phyloP scores from a whole-genome alignment of 2,113 vertebrate genomes.

The Hydropotes inermis region DNA sequence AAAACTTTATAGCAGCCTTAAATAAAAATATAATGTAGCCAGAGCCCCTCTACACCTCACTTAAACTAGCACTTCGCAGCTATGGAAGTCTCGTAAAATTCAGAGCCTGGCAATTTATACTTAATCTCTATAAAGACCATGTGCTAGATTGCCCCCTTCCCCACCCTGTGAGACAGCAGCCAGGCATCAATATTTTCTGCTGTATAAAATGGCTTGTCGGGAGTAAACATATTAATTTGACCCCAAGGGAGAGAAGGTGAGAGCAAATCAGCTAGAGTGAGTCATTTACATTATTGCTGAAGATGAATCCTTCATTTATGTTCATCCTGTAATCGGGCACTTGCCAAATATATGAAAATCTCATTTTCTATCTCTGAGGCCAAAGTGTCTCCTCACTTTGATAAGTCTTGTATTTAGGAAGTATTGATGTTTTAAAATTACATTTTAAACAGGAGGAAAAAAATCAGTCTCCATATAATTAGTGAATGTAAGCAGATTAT shows the following conservation, averaged over 20 bases:
- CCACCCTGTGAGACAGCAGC: background rate
- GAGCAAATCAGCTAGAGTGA: background rate
- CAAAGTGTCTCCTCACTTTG: background rate
- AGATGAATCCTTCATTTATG: slow-evolving; percentile 14
- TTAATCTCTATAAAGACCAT: slow-evolving; percentile 22
- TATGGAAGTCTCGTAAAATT: slow-evolving; percentile 14
- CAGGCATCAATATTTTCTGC: background rate
- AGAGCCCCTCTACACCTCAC: background rate
- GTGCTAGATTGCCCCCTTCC: background rate
- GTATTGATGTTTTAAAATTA: slow-evolving; percentile 59
- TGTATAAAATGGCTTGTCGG: background rate
- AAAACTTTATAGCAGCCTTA: slow-evolving; percentile 51
- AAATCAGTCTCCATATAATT: slow-evolving; percentile 58
- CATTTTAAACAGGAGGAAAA: slow-evolving; percentile 37
- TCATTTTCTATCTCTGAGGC: slow-evolving; percentile 29
- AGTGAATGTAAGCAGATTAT: slow-evolving; percentile 59
- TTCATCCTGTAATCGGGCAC: slow-evolving; percentile 28
- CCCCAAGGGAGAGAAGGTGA: slow-evolving; percentile 16
- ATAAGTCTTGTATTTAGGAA: slow-evolving; percentile 52
- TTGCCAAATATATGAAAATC: slow-evolving; percentile 39
- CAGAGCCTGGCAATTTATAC: slow-evolving; percentile 14
- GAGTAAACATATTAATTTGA: slow-evolving; percentile 52
- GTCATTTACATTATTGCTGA: background rate
- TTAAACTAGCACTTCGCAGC: slow-evolving; percentile 18
- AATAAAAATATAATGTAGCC: slow-evolving; percentile 44